Evolutionary conservation across 2,113 vertebrate species (phyloP).

Genomic region (Malurus cyaneus): DNA sequence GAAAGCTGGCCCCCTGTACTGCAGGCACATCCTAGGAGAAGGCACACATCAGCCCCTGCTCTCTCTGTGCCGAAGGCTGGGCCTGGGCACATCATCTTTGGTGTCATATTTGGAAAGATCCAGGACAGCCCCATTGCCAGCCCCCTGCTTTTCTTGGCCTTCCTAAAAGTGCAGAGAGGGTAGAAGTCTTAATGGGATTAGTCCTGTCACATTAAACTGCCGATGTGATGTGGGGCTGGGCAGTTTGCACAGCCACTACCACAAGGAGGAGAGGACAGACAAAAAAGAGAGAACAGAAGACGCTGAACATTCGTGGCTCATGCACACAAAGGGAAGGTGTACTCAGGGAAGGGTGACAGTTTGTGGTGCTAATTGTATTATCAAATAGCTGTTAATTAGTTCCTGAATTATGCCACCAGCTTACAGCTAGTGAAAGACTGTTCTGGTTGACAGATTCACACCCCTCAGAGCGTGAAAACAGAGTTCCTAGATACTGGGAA

Average conservation of each 20-base stretch:
- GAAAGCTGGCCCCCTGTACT: background rate
- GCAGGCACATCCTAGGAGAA: background rate
- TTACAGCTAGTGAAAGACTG: background rate
- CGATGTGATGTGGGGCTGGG: background rate
- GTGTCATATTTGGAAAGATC: background rate
- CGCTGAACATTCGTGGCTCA: background rate
- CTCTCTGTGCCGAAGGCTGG: background rate
- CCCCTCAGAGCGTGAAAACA: background rate
- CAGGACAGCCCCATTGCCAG: background rate
- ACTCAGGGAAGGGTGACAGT: background rate
- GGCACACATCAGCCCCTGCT: background rate
- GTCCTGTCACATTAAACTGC: background rate
- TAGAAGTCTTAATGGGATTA: background rate
- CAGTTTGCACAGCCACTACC: background rate
- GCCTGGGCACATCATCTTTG: background rate
- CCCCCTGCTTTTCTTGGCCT: background rate
- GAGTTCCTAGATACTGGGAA: background rate
- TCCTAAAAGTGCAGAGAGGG: background rate
- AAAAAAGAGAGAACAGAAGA: background rate
- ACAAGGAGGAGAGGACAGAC: background rate
- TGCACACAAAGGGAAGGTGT: background rate
- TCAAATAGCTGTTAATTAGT: conserved; percentile 57
- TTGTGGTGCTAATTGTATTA: conserved; percentile 37
- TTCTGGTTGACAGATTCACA: conserved; percentile 44
- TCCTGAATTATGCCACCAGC: conserved; percentile 13